Conservation (phyloP, 2,113 vertebrate genomes). For the Lasiurus cinereus region DNA sequence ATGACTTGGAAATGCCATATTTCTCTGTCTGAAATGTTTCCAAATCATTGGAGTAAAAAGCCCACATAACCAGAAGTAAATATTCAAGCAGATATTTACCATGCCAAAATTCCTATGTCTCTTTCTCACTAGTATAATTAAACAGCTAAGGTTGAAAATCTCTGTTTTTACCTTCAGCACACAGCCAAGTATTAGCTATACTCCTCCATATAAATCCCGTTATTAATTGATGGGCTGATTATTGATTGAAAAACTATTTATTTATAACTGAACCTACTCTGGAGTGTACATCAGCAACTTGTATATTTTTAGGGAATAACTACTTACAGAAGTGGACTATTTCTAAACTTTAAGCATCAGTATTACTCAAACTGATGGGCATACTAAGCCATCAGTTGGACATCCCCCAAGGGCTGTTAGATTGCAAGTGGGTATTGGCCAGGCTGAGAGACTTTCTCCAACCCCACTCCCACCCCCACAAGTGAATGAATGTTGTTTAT, state of each 20-base stretch:
- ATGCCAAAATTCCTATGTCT: not conserved
- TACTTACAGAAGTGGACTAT: not conserved
- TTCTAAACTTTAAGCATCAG: not conserved
- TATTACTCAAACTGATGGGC: too few relatives aligned
- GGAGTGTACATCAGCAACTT: not conserved
- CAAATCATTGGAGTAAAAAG: not conserved
- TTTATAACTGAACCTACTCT: not conserved
- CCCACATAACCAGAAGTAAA: not conserved
- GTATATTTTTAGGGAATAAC: not conserved
- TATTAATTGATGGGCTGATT: not conserved
- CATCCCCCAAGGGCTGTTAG: too few relatives aligned
- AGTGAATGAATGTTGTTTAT: too few relatives aligned
- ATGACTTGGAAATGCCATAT: not conserved
- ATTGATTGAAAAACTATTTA: not conserved
- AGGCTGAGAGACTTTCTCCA: too few relatives aligned
- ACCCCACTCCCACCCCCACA: too few relatives aligned
- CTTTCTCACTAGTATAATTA: not conserved
- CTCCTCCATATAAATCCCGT: not conserved
- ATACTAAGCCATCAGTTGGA: too few relatives aligned
- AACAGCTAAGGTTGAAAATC: not conserved
- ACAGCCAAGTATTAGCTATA: not conserved
- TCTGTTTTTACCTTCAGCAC: not conserved
- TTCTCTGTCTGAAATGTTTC: slow-evolving; percentile 31
- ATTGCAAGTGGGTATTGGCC: too few relatives aligned
- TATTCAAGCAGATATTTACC: not conserved